These are phyloP conservation scores for Streptopelia turtur DNA, from an alignment of 2,797 vertebrate genomes.

Conservation along the genomic window DNA sequence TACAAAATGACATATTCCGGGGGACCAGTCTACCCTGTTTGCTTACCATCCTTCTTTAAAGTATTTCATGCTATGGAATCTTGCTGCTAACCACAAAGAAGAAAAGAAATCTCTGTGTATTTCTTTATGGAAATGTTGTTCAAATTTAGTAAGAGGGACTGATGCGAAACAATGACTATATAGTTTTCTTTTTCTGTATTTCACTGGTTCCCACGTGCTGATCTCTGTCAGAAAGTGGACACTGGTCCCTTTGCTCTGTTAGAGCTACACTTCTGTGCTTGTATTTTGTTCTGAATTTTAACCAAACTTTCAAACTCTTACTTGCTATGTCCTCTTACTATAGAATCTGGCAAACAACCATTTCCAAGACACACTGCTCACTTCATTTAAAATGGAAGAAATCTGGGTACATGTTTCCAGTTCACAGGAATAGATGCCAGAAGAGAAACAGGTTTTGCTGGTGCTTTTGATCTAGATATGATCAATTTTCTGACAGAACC, in stretches of 20 bases:
- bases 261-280: background rate
- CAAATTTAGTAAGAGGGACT: background rate
- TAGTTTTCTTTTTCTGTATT: rapidly evolving
- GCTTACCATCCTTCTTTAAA: background rate
- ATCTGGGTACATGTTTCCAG: background rate
- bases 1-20: background rate
- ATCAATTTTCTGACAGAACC: background rate
- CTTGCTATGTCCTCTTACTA: background rate
- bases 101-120: background rate
- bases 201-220: background rate
- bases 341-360: background rate
- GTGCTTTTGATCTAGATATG: background rate
- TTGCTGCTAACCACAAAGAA: background rate
- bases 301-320: background rate
- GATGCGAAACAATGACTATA: background rate
- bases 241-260: background rate
- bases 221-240: background rate
- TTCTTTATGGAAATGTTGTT: background rate
- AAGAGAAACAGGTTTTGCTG: background rate
- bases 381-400: background rate
- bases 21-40: background rate
- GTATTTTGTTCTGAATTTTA: background rate
- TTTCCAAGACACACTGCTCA: background rate
- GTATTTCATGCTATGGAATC: background rate
- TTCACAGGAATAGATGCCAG: background rate